Evolutionary conservation across 2,113 vertebrate species (phyloP), one percentile per base, ranked within the genome.

Genomic region (Macrotis lagotis): DNA sequence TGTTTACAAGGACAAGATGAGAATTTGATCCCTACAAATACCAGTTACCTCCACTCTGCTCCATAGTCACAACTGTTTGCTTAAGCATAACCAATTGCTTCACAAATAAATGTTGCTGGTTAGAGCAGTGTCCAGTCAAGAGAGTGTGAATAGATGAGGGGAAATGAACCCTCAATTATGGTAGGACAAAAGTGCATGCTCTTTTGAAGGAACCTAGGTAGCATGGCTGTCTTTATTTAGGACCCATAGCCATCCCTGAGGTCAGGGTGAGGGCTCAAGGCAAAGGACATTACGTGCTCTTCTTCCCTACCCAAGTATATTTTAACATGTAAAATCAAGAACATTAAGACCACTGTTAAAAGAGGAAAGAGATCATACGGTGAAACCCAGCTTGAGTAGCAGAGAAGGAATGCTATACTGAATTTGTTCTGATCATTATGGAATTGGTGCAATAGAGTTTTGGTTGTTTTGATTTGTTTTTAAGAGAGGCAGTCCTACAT

Each of bases 1-100:
- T 83, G n/a, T n/a, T 95, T 92, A 83, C 0, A 90, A 25, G n/a
- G 14, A 51, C 37, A 95, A 95, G 47, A 92, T 59, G 74, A 93
- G 48, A 55, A 93, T 3, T 8, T 53, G 66, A 89, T 22, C 53
- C 14, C 91, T 50, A 48, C 25, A 26, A 91, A 48, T 24, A n/a
- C 74, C 52, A 91, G 26, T 37, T 55, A 92, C 91, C n/a, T 4
- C n/a, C 50, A 51, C n/a, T 89, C 92, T 92, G 31, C 59, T 51
- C 52, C 50, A 95, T 94, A 92, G 49, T 2, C 28, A 91, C 37
- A 94, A 66, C 89, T 83, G 25, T 28, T 31, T 92, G 25, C 92
- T 47, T 50, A 94, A 91, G 12, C 90, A 51, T n/a, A 59, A 88
- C 3, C 25, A 92, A 74, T 31, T 88, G 47, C 25, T 44, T 94